phyloP scores from a whole-genome alignment of 2,888 invertebrate genomes.

The Strigamia crassipes region DNA sequence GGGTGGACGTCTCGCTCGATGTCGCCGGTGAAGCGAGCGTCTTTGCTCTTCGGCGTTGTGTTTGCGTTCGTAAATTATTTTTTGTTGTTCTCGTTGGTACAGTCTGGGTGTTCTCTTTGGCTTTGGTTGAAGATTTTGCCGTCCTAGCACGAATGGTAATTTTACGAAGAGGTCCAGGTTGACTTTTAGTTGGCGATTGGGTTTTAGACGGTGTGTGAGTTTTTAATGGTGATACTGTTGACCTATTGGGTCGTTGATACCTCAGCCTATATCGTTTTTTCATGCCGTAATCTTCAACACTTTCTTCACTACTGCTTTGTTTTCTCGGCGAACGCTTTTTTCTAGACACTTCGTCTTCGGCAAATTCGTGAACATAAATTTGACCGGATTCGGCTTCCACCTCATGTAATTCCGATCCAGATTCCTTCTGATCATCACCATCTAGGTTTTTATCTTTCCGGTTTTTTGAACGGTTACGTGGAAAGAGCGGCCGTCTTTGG shows the following conservation, averaged over 20 bases:
- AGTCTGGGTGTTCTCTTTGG: neutral
- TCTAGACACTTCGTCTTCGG: neutral
- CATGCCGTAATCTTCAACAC: conserved; percentile 41
- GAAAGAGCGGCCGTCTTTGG: conserved; percentile 28
- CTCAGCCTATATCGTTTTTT: neutral
- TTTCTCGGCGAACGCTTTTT: conserved; percentile 19
- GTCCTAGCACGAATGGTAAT: conserved; percentile 25
- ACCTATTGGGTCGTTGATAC: conserved; percentile 44
- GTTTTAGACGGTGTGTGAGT: neutral
- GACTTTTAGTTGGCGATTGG: neutral
- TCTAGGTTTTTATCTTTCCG: neutral
- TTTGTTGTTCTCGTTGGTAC: neutral
- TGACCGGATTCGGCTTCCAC: conserved; percentile 10
- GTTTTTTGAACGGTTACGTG: neutral
- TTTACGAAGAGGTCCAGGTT: neutral
- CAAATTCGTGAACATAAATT: neutral
- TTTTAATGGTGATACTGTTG: neutral
- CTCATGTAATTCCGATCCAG: conserved; percentile 34
- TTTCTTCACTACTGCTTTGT: neutral
- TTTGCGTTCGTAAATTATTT: neutral
- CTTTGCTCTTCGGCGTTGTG: neutral
- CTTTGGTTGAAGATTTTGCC: neutral
- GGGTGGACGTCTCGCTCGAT: neutral
- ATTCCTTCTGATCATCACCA: conserved; percentile 29
- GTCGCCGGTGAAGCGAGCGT: neutral